These are phyloP conservation scores for Armadillidium nasatum DNA, from an alignment of 1,140 invertebrate genomes.

Conservation along the genomic window DNA sequence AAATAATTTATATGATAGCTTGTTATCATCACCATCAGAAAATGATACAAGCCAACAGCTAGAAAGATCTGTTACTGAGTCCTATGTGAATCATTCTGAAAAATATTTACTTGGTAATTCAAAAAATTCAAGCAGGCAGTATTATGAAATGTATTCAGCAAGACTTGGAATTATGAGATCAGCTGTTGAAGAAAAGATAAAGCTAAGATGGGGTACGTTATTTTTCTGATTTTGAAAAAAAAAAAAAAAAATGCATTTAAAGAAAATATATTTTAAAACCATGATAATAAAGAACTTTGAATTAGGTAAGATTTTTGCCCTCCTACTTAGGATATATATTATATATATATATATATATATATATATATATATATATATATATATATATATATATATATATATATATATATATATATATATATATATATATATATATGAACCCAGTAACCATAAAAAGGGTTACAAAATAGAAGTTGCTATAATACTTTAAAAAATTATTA, in stretches of 20 bases:
- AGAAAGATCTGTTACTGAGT: not conserved
- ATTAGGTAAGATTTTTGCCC: not conserved
- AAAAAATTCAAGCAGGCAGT: not conserved
- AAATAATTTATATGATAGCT: too few relatives aligned
- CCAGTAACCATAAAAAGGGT: too few relatives aligned
- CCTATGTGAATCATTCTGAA: not conserved
- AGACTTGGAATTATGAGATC: not conserved
- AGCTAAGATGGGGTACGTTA: not conserved
- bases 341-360: not conserved
- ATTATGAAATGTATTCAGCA: conserved; percentile 11
- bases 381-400: too few relatives aligned
- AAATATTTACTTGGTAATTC: conserved; percentile 1
- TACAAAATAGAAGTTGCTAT: too few relatives aligned
- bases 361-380: not conserved
- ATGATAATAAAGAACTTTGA: not conserved
- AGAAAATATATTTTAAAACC: not conserved
- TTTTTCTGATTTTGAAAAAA: not conserved
- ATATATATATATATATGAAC: too few relatives aligned
- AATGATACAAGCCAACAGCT: too few relatives aligned
- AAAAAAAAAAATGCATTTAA: not conserved
- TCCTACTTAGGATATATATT: not conserved
- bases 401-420: too few relatives aligned
- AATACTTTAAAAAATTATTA: too few relatives aligned
- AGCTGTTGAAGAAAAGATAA: not conserved
- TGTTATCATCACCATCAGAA: too few relatives aligned